Evolutionary conservation across 2,797 vertebrate genomes (phyloP), one percentile per base, ranked within the genome.

Genomic region (Cynopterus sphinx): DNA sequence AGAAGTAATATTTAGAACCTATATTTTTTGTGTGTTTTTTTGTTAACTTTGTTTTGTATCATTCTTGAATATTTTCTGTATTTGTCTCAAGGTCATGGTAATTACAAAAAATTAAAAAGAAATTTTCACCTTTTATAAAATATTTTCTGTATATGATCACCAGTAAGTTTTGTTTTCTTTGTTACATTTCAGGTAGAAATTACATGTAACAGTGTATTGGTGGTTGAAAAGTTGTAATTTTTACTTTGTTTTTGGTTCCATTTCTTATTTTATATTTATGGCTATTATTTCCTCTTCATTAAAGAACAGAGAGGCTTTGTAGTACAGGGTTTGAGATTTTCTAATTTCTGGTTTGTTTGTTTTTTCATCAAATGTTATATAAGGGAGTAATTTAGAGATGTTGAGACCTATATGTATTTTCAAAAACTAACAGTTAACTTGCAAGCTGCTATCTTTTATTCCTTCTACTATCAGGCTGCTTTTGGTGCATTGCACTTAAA

Each of bases 31-130:
- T 68, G 0, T 70, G 19, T 96, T 83, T 93, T 51, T 83, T 39
- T 71, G 13, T 73, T 92, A 71, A 71, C 41, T 92, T 95, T 94
- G 33, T 91, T 92, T 95, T 94, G 33, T 91, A 59, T 92, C 15
- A 71, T 73, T 90, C 59, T 96, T 65, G 3, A 74, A 59, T 31
- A 75, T 90, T 57, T 94, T 33, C 21, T 70, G n/a, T 91, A 21
- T 93, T 93, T 87, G 67, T 73, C 36, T 96, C 28, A 92, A 61
- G 39, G 33, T 77, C 68, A 4, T 77, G 49, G 63, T 88, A 31
- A 46, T 77, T 65, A 2, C 3, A 59, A 82, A 75, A 87, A 28
- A 70, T 46, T 51, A 61, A 31, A 91, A 88, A 61, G 2, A 87
- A 53, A 43, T 82, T 91, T 90, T 93, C 17, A 70, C 17, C 75